Conservation (phyloP, 1,140 invertebrate species). For the Asobara japonica region DNA sequence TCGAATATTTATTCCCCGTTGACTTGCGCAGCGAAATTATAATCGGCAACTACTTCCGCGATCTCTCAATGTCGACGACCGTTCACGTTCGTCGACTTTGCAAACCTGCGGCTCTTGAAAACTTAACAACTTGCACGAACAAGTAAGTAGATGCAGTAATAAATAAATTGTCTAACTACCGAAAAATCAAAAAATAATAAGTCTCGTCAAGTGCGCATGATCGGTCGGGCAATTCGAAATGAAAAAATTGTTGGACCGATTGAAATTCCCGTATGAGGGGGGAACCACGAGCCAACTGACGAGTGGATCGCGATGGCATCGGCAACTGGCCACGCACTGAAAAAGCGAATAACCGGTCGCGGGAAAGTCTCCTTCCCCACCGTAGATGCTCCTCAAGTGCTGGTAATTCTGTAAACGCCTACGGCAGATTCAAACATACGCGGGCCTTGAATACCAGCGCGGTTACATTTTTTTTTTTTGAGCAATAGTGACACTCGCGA, state of each 20-base stretch:
- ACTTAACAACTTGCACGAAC: no score
- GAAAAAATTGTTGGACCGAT: background rate
- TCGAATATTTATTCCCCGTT: no score
- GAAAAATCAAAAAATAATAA: no score
- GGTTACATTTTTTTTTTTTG: no score
- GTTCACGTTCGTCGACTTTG: background rate
- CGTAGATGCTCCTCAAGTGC: background rate
- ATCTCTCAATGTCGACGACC: background rate
- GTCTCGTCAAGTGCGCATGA: background rate
- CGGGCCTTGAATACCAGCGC: no score
- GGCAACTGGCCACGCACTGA: slow-evolving; percentile 14
- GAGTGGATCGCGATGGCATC: background rate
- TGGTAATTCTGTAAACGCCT: no score
- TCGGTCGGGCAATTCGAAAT: background rate
- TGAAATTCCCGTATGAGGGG: background rate
- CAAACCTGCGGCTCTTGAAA: background rate
- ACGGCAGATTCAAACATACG: slow-evolving; percentile 1
- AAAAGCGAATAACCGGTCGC: slow-evolving; percentile 10
- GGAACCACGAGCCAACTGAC: background rate
- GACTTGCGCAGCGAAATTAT: no score
- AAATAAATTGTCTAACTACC: no score
- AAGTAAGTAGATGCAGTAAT: no score
- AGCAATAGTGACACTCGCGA: no score
- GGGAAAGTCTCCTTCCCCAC: slow-evolving; percentile 18
- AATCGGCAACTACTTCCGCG: background rate